Evolutionary conservation across 1,140 invertebrate species (phyloP), one percentile per base, ranked within the genome.

Genomic region (Drosophila ercepeae): DNA sequence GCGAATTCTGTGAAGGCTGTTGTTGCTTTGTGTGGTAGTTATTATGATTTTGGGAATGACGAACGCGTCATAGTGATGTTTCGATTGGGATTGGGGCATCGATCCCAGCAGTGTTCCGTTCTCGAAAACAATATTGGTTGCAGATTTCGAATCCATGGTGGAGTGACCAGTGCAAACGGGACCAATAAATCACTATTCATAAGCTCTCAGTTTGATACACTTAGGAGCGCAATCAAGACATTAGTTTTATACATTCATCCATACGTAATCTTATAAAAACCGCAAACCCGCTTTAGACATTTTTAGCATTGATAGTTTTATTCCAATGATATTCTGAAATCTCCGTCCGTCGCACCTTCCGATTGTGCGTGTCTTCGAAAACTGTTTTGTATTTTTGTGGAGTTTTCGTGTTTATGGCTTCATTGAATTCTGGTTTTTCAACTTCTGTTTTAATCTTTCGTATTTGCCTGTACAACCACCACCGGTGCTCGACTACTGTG

Each of bases 81-180:
- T 81, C 41, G 53, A 36, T 27, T 14, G 25, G 18, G 49, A 42
- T 34, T 86, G 63, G 29, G 75, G 63, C 58, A 90, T 64, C 19
- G 79, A 73, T 52, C 83, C 88, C 54, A 89, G 65, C 61, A 90
- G 70, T 57, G 89, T 86, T 63, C 89, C 88, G 57, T 89, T 90
- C 51, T 90, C 89, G 52, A 90, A 77, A 19, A 86, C 71, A 42
- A 82, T 63, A 34, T 68, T 53, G 7, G 63, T 54, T 16, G 63
- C 49, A 18, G 59, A 41, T 27, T 64, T 67, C 42, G 68, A 42
- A 19, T 61, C 45, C 72, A 79, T 78, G n/a, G 44, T 63, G 32
- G 11, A 5, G 34, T 13, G 13, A 46, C 23, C 1, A 9, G n/a
- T 13, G 8, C n/a, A 3, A 14, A 16, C 2, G 6, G 4, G 8